These are phyloP conservation scores for Cynopterus sphinx DNA, from an alignment of 2,797 vertebrate species.

Conservation along the genomic window DNA sequence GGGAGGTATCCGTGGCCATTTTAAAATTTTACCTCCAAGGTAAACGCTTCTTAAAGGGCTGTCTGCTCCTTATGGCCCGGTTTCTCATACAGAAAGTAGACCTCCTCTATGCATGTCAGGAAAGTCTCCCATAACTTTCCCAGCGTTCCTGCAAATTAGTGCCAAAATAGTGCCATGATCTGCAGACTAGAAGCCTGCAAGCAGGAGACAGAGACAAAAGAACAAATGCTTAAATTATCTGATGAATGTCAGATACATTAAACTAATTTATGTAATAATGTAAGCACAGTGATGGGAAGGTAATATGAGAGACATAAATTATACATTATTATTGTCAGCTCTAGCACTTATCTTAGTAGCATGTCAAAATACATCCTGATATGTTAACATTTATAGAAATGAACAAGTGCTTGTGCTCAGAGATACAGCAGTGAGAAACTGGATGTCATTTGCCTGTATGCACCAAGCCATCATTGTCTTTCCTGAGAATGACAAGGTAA, in stretches of 20 bases:
- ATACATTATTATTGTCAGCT: slow-evolving; percentile 88
- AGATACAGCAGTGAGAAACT: slow-evolving; percentile 81
- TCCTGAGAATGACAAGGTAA: slow-evolving; percentile 52
- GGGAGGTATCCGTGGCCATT: neutral
- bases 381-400: slow-evolving; percentile 87
- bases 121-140: slow-evolving; percentile 82
- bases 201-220: slow-evolving; percentile 83
- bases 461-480: slow-evolving; percentile 83
- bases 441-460: slow-evolving; percentile 79
- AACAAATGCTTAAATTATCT: slow-evolving; percentile 86
- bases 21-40: neutral
- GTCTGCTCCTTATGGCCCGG: neutral
- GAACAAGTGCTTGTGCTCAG: slow-evolving; percentile 85
- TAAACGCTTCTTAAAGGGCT: neutral
- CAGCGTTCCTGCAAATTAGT: slow-evolving; percentile 81
- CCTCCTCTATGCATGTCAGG: neutral
- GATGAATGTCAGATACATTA: slow-evolving; percentile 86
- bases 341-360: slow-evolving; percentile 86
- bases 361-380: slow-evolving; percentile 87
- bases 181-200: slow-evolving; percentile 80
- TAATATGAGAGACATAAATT: slow-evolving; percentile 88
- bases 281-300: slow-evolving; percentile 87
- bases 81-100: neutral
- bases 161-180: slow-evolving; percentile 82
- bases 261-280: slow-evolving; percentile 89